Base-by-base conservation (phyloP, 2,797 vertebrate genomes). In the Sebastolobus altivelis region DNA sequence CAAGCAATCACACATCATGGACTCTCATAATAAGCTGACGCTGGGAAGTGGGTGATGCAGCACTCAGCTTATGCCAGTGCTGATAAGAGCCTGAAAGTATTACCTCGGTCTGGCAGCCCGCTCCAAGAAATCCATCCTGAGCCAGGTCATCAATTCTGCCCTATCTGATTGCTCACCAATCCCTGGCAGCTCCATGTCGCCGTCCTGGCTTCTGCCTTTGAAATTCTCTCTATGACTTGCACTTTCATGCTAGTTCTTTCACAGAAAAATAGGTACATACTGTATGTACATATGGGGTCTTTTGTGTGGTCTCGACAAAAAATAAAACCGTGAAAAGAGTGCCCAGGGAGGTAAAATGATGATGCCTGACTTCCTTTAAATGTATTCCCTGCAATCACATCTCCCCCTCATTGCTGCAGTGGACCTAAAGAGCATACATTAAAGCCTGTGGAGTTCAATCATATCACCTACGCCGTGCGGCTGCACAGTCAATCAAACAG, bases 71-170 rank as follows among this genome's bases (percentile, higher is more conserved):
- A 95, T 95, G 93, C 94, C 94, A 95, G 90, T 83, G 92, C 94
- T 94, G 94, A 95, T 95, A 95, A 95, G 93, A 95, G 94, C 91
- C 94, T 95, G 93, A 94, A 94, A 93, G 94, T 95, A 95, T 94
- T 95, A 94, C 93, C 92, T 94, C 92, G 92, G 91, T 94, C 92
- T 95, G 94, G 94, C 94, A 94, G 93, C 92, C 91, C 81, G 92
- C 90, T 95, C 93, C 94, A 91, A 93, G 94, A 95, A 95, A 95
- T 95, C 95, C 94, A 94, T 94, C 94, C 94, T 94, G 93, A 95
- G 95, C 95, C 94, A 95, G 94, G 94, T 95, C 95, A 96, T 95
- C 95, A 95, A 95, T 95, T 95, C 92, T 92, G 86, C 94, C 93
- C 94, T 95, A 94, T 95, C 94, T 95, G 94, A 95, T 95, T 91